A percentile compares a stretch with the other conserved stretches of the same genome.
phyloP scores from a whole-genome alignment of 1,140 invertebrate species.

The Hesperophylax magnus region DNA sequence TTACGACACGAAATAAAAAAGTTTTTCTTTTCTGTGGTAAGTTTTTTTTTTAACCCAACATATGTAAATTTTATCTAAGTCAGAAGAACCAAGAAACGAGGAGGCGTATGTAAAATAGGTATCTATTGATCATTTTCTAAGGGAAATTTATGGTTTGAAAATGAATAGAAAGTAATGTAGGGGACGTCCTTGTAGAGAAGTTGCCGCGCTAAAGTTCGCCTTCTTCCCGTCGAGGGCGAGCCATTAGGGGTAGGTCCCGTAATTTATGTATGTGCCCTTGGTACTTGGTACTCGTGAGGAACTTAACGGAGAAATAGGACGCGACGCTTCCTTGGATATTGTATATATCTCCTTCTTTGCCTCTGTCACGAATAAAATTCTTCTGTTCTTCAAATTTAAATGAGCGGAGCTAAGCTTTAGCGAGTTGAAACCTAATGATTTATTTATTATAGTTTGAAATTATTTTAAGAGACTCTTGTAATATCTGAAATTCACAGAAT shows the following conservation, averaged over 20 bases:
- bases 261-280: slow-evolving; percentile 43
- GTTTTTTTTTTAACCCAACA: slow-evolving; percentile 21
- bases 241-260: slow-evolving; percentile 31
- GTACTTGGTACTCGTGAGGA: neutral
- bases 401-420: too few relatives aligned
- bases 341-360: neutral
- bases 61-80: slow-evolving; percentile 42
- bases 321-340: slow-evolving; percentile 4
- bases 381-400: slow-evolving; percentile 7
- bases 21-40: neutral
- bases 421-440: too few relatives aligned
- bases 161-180: slow-evolving; percentile 51
- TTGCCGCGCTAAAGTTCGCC: slow-evolving; percentile 41
- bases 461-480: too few relatives aligned
- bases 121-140: slow-evolving; percentile 49
- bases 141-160: slow-evolving; percentile 49
- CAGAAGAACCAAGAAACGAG: slow-evolving; percentile 2
- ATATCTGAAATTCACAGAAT: too few relatives aligned
- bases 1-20: slow-evolving; percentile 1
- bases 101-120: slow-evolving; percentile 47
- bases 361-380: too few relatives aligned
- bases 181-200: slow-evolving; percentile 46
- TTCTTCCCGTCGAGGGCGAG: slow-evolving; percentile 6
- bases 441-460: too few relatives aligned
- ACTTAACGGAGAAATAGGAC: slow-evolving; percentile 12